Percentiles rank a stretch among this genome's conserved stretches.
phyloP scores from a whole-genome alignment of 53 echinoderm and acorn worm genomes.

The Holothuria scabra region DNA sequence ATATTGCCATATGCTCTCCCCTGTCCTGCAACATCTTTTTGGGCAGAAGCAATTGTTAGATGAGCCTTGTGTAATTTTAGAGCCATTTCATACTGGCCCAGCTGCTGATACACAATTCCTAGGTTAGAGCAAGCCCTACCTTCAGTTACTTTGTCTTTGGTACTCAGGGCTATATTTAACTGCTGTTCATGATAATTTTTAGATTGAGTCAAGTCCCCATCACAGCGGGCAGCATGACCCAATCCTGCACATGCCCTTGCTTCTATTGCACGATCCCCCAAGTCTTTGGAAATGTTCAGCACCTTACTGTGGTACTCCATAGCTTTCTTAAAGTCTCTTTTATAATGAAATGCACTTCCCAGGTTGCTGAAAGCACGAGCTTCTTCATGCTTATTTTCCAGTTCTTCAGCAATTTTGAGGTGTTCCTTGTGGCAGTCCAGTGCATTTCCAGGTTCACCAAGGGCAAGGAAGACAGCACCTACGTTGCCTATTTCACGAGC shows the following conservation, averaged over 20 bases:
- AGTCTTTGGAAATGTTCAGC: constrained; percentile 74
- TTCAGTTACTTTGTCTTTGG: constrained; percentile 89
- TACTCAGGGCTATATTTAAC: constrained; percentile 93
- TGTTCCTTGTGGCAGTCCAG: constrained; percentile 95
- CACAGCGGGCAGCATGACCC: constrained; percentile 92
- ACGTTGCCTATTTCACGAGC: constrained; percentile 96
- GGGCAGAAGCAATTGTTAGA: constrained; percentile 80
- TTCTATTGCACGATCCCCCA: constrained; percentile 93
- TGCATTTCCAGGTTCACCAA: constrained; percentile 92
- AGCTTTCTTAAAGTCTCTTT: constrained; percentile 87
- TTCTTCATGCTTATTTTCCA: constrained; percentile 94
- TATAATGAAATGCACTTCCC: constrained; percentile 96
- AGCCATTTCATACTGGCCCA: constrained; percentile 90
- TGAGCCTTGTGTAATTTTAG: constrained; percentile 98
- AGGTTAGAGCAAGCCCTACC: constrained; percentile 94
- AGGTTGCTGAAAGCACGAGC: constrained; percentile 96
- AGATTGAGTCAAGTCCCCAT: constrained; percentile 77
- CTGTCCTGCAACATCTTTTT: constrained; percentile 72
- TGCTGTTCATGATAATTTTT: constrained; percentile 96
- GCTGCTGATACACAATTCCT: constrained; percentile 94
- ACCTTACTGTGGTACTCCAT: constrained; percentile 86
- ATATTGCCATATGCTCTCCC: constrained; percentile 98
- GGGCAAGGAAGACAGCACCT: constrained; percentile 89
- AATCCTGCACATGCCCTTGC: constrained; percentile 95
- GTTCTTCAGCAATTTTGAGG: constrained; percentile 78